phyloP scores from a whole-genome alignment of 2,113 vertebrate genomes.

The Stigmatopora argus region DNA sequence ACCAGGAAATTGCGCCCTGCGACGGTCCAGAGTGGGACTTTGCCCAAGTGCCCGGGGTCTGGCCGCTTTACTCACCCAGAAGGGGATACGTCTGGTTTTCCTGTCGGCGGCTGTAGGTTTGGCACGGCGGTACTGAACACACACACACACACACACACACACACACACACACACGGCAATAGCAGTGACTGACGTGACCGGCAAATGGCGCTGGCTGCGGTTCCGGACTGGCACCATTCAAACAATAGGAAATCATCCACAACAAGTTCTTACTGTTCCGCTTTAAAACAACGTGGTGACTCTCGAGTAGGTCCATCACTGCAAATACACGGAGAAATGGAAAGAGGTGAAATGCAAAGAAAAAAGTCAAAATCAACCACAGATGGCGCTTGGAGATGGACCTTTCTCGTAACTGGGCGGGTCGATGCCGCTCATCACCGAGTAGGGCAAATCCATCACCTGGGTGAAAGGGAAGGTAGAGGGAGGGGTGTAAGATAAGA shows the following conservation, averaged over 20 bases:
- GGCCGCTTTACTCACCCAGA: conserved; percentile 45
- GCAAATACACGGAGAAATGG: neutral
- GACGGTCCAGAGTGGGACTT: neutral
- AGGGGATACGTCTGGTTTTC: conserved; percentile 35
- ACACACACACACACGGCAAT: too few relatives aligned
- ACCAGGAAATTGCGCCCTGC: conserved; percentile 48
- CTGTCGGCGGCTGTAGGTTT: conserved; percentile 25
- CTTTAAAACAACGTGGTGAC: neutral
- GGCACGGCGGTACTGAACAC: conserved; percentile 30
- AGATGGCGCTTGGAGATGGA: conserved; percentile 1
- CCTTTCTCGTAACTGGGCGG: neutral
- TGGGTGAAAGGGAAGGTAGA: conserved; percentile 8
- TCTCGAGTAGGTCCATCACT: conserved; percentile 22
- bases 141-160: neutral
- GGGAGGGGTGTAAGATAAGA: too few relatives aligned
- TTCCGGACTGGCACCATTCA: too few relatives aligned
- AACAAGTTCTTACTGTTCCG: conserved; percentile 12
- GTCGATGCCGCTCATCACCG: neutral
- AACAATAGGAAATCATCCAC: neutral
- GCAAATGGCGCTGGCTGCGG: too few relatives aligned
- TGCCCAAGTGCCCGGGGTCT: neutral
- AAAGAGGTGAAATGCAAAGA: too few relatives aligned
- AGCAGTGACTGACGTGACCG: too few relatives aligned
- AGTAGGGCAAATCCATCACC: conserved; percentile 42
- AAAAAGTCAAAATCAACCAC: too few relatives aligned